These are phyloP conservation scores for Alligator sinensis DNA, from an alignment of 2,113 vertebrate genomes.

Conservation along the genomic window DNA sequence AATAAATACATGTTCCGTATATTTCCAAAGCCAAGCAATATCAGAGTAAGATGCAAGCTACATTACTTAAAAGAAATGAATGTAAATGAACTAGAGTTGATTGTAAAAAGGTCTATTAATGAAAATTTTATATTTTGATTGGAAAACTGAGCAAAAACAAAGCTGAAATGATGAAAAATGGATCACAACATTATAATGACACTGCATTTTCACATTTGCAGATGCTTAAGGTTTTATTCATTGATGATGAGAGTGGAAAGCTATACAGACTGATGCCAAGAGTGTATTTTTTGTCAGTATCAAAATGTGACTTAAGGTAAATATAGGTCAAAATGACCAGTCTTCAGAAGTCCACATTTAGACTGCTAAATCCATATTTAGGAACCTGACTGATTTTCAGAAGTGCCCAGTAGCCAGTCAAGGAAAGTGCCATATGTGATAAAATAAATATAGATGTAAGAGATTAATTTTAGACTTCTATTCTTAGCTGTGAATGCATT, in stretches of 20 bases:
- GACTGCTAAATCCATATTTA: not conserved
- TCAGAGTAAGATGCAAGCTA: slow-evolving; percentile 48
- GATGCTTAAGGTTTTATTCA: not conserved
- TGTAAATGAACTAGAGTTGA: slow-evolving; percentile 11
- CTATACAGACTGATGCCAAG: not conserved
- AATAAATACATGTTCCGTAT: slow-evolving; percentile 70
- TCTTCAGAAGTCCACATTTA: not conserved
- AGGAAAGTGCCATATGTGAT: not conserved
- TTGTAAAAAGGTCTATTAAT: slow-evolving; percentile 37
- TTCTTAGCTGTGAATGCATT: slow-evolving; percentile 9
- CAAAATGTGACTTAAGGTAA: not conserved
- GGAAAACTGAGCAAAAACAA: slow-evolving; percentile 47
- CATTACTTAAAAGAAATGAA: slow-evolving; percentile 46
- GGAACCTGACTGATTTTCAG: not conserved
- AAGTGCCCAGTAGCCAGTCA: not conserved
- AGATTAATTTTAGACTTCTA: not conserved
- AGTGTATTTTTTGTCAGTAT: not conserved
- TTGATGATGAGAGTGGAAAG: slow-evolving; percentile 15
- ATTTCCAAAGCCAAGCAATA: slow-evolving; percentile 59
- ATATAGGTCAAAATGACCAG: not conserved
- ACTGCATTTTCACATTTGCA: not conserved
- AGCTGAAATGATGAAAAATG: slow-evolving; percentile 24
- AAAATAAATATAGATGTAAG: not conserved
- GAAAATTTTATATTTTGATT: slow-evolving; percentile 19
- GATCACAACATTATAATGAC: slow-evolving; percentile 16